phyloP scores from a whole-genome alignment of 2,797 vertebrate genomes.

The Chelon labrosus region DNA sequence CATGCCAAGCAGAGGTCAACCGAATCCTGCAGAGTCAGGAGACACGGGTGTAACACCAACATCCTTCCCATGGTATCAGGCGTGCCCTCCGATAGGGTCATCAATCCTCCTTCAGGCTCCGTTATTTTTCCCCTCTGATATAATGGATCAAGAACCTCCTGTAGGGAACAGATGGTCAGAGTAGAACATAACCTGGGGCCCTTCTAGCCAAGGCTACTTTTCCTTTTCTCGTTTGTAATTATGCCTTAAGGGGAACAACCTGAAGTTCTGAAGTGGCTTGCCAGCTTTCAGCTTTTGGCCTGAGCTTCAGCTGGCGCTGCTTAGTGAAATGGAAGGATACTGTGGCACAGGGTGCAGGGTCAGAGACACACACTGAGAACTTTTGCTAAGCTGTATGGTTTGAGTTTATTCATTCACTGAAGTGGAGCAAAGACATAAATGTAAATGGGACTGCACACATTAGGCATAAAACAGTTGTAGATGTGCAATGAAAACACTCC shows the following conservation, averaged over 20 bases:
- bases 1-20: conserved; percentile 42
- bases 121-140: conserved; percentile 66
- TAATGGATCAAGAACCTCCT: conserved; percentile 66
- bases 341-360: conserved; percentile 42
- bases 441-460: no score
- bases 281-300: conserved; percentile 44
- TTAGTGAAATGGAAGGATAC: conserved; percentile 36
- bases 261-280: conserved; percentile 47
- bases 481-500: not conserved
- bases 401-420: conserved; percentile 40
- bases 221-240: conserved; percentile 65
- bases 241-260: conserved; percentile 64
- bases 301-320: conserved; percentile 18
- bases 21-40: conserved; percentile 56
- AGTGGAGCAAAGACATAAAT: conserved; percentile 6
- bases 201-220: conserved; percentile 43
- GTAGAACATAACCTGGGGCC: conserved; percentile 51
- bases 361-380: conserved; percentile 30
- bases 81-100: conserved; percentile 21
- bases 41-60: conserved; percentile 17
- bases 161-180: conserved; percentile 67
- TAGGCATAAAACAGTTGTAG: not conserved
- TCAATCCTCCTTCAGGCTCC: conserved; percentile 59
- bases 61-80: conserved; percentile 40
- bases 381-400: conserved; percentile 35